Evolutionary conservation across 2,888 invertebrate genomes (phyloP).

Genomic region (Plebejus melissa): DNA sequence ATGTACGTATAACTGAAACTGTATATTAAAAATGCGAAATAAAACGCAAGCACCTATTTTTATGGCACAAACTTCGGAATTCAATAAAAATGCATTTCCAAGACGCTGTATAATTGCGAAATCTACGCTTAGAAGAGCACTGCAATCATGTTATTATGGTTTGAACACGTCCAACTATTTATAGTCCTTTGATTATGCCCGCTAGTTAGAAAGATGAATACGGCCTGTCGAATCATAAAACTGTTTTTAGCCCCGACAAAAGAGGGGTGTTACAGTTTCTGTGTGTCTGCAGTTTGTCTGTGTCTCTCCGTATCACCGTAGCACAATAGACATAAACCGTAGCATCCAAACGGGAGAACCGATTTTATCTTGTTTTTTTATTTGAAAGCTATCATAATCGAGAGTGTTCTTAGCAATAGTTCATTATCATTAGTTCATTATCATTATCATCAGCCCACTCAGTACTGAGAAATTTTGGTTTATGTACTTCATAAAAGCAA

Average conservation of each 20-base stretch:
- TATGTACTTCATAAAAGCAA: too few relatives aligned
- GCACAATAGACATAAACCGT: too few relatives aligned
- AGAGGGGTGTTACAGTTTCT: background rate
- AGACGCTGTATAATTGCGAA: slow-evolving; percentile 54
- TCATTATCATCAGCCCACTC: background rate
- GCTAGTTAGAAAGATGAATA: slow-evolving; percentile 25
- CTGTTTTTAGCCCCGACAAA: slow-evolving; percentile 11
- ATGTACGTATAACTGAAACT: background rate
- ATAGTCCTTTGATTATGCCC: slow-evolving; percentile 21
- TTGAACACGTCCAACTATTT: slow-evolving; percentile 42
- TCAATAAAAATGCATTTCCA: slow-evolving; percentile 22
- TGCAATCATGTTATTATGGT: slow-evolving; percentile 58
- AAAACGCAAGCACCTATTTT: slow-evolving; percentile 30
- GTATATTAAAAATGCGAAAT: background rate
- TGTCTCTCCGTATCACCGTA: too few relatives aligned
- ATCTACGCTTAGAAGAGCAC: slow-evolving; percentile 47
- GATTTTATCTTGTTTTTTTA: background rate
- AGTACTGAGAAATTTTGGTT: background rate
- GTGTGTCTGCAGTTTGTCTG: background rate
- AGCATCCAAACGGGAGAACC: too few relatives aligned
- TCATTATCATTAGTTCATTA: background rate
- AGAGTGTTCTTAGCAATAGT: background rate
- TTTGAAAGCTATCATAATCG: background rate
- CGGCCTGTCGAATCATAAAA: slow-evolving; percentile 27
- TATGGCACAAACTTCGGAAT: slow-evolving; percentile 5